Evolutionary conservation across 2,888 invertebrate species (phyloP).

Genomic region (Sisyra terminalis): DNA sequence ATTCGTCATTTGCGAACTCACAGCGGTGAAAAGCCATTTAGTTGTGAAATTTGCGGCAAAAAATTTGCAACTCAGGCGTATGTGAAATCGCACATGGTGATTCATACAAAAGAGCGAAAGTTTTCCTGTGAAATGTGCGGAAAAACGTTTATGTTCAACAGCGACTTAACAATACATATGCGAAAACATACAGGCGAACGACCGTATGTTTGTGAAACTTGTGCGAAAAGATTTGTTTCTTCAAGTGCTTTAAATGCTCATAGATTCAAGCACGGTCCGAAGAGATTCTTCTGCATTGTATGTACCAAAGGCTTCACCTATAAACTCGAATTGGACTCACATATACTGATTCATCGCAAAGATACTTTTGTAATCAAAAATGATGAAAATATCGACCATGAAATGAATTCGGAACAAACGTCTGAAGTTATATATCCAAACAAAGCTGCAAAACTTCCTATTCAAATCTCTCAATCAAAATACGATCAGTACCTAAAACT

Average conservation of each 20-base stretch:
- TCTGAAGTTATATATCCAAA: background rate
- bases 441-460: background rate
- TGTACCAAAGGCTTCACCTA: constrained; percentile 6
- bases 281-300: constrained; percentile 5
- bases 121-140: constrained; percentile 6
- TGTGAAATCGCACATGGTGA: constrained; percentile 6
- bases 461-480: background rate
- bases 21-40: constrained; percentile 6
- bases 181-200: constrained; percentile 8
- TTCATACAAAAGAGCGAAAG: constrained; percentile 5
- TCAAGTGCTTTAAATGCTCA: constrained; percentile 8
- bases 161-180: constrained; percentile 7
- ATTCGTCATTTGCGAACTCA: constrained; percentile 4
- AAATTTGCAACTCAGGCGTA: constrained; percentile 7
- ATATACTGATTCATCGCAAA: constrained; percentile 5
- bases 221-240: constrained; percentile 7
- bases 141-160: constrained; percentile 7
- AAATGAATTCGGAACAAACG: background rate
- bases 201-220: constrained; percentile 6
- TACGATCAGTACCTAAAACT: constrained; percentile 2
- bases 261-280: constrained; percentile 8
- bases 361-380: constrained; percentile 3
- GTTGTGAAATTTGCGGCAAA: constrained; percentile 5
- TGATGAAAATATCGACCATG: background rate
- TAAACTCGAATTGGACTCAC: constrained; percentile 6